Percentiles rank a stretch among this genome's conserved stretches.
phyloP scores from a whole-genome alignment of 2,113 vertebrate species.

The Gnathonemus echidnorhynchus region DNA sequence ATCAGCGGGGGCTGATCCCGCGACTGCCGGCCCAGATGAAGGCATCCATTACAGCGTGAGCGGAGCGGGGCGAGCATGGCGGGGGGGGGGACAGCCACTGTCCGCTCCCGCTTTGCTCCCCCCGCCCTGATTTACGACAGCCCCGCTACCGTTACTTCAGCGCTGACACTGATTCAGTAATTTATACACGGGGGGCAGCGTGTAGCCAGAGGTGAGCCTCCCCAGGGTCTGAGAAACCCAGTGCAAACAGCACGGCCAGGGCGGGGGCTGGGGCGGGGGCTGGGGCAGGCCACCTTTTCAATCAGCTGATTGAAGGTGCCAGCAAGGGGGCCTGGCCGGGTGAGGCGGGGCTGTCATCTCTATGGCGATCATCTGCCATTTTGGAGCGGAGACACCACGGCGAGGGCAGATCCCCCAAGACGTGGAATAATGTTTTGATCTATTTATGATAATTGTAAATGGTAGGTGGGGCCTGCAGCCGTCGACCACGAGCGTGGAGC shows the following conservation, averaged over 20 bases:
- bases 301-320: conserved; percentile 6
- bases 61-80: conserved; percentile 67
- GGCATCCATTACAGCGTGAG: conserved; percentile 95
- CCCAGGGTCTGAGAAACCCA: neutral
- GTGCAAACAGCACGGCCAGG: neutral
- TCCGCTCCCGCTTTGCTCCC: conserved; percentile 77
- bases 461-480: neutral
- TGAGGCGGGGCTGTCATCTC: neutral
- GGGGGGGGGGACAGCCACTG: conserved; percentile 62
- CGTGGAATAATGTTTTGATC: neutral
- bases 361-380: neutral
- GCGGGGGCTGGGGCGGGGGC: neutral
- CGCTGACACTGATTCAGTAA: conserved; percentile 91
- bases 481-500: neutral
- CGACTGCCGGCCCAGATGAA: conserved; percentile 98
- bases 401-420: neutral
- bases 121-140: conserved; percentile 81
- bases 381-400: neutral
- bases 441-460: conserved; percentile 1
- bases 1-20: conserved; percentile 93
- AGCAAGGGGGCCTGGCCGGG: neutral
- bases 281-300: neutral
- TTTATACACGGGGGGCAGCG: conserved; percentile 58
- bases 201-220: conserved; percentile 55
- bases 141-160: conserved; percentile 78